Percentiles rank a stretch among this genome's conserved stretches.
phyloP scores from a whole-genome alignment of 2,113 vertebrate species.

The Salvelinus alpinus region DNA sequence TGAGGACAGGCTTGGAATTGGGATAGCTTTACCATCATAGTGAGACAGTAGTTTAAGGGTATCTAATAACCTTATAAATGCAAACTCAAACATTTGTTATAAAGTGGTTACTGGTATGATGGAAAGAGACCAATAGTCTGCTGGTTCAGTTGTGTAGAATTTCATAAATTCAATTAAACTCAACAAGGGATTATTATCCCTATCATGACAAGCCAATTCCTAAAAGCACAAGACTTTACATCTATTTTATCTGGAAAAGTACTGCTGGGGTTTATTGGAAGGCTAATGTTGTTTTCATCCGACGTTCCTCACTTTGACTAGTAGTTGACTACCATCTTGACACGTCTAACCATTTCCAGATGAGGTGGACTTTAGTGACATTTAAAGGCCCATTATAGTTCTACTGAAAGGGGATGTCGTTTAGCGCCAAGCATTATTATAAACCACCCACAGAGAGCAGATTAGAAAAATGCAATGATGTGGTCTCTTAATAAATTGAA shows the following conservation, averaged over 20 bases:
- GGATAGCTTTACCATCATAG: background rate
- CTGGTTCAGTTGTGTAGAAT: too few species aligned
- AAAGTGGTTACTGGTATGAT: background rate
- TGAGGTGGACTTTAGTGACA: constrained; percentile 54
- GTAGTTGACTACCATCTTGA: constrained; percentile 18
- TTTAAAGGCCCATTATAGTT: constrained; percentile 40
- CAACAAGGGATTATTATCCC: background rate
- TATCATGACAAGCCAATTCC: constrained; percentile 15
- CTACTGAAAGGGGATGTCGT: constrained; percentile 27
- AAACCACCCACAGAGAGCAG: constrained; percentile 53
- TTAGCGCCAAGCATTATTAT: constrained; percentile 35
- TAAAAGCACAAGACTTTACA: background rate
- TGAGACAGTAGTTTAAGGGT: background rate
- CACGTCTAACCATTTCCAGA: constrained; percentile 58
- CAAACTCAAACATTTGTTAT: background rate
- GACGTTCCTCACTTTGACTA: constrained; percentile 34
- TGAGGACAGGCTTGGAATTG: background rate
- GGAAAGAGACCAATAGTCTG: too few species aligned
- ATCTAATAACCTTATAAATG: background rate
- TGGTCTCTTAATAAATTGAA: constrained; percentile 5
- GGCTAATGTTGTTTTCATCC: constrained; percentile 14
- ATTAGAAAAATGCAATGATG: constrained; percentile 5
- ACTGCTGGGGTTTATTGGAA: constrained; percentile 22
- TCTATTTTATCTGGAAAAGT: constrained; percentile 35
- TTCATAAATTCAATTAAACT: background rate